Evolutionary conservation across 1,140 invertebrate genomes (phyloP).

Genomic region (Drosophila ficusphila): DNA sequence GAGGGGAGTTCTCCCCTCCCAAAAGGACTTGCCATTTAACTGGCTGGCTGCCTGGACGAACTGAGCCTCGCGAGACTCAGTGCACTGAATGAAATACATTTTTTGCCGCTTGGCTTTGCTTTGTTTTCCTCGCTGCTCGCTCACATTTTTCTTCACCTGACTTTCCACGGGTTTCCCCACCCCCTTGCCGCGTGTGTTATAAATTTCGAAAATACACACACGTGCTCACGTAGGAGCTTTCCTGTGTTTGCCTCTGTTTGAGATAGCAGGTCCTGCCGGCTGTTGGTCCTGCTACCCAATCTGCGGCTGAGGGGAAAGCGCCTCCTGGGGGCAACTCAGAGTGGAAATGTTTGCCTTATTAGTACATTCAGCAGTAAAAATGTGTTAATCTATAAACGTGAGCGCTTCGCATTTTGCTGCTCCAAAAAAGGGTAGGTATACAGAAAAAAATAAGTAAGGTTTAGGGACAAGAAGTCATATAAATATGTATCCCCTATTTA

Average conservation of each 20-base stretch:
- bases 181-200: slow-evolving; percentile 43
- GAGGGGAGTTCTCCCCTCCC: slow-evolving; percentile 27
- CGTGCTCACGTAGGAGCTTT: slow-evolving; percentile 27
- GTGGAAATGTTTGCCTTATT: slow-evolving; percentile 82
- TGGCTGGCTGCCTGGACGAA: slow-evolving; percentile 44
- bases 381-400: slow-evolving; percentile 83
- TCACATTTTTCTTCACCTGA: slow-evolving; percentile 70
- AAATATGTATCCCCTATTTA: too few species aligned
- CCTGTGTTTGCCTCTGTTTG: slow-evolving; percentile 25
- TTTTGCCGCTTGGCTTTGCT: slow-evolving; percentile 30
- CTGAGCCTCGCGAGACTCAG: slow-evolving; percentile 7
- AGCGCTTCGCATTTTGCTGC: slow-evolving; percentile 37
- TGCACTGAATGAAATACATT: slow-evolving; percentile 64
- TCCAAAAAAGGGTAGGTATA: slow-evolving; percentile 34
- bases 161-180: slow-evolving; percentile 12
- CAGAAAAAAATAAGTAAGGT: not conserved
- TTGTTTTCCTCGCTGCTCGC: slow-evolving; percentile 63
- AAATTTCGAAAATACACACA: slow-evolving; percentile 76
- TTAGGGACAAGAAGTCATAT: too few species aligned
- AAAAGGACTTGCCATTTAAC: slow-evolving; percentile 67
- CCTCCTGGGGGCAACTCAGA: slow-evolving; percentile 74
- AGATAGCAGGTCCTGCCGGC: slow-evolving; percentile 48
- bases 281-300: slow-evolving; percentile 16
- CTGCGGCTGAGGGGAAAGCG: slow-evolving; percentile 20
- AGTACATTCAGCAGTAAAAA: slow-evolving; percentile 82